phyloP scores from a whole-genome alignment of 1,140 invertebrate species.

The Papilio helenus region DNA sequence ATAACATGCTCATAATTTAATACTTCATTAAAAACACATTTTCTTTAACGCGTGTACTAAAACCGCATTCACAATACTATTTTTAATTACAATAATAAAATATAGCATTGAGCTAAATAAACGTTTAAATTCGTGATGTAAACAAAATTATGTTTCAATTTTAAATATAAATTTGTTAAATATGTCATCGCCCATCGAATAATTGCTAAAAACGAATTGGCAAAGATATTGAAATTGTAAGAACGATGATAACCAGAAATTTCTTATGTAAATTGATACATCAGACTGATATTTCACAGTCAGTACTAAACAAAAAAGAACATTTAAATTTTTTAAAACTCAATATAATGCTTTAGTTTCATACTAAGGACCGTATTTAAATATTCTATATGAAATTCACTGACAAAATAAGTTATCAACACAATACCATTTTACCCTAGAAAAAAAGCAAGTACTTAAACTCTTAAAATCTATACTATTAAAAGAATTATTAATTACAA shows the following conservation, averaged over 20 bases:
- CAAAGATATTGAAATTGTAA: neutral
- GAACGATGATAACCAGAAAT: neutral
- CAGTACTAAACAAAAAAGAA: neutral
- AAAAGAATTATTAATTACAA: too few relatives aligned
- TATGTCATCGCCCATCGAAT: neutral
- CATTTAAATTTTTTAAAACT: neutral
- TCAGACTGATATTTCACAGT: neutral
- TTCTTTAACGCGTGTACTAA: neutral
- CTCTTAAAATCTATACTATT: too few relatives aligned
- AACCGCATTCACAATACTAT: neutral
- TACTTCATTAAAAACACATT: slow-evolving; percentile 41
- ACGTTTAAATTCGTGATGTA: neutral
- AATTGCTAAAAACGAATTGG: slow-evolving; percentile 12
- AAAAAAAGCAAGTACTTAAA: too few relatives aligned
- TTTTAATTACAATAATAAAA: slow-evolving; percentile 8
- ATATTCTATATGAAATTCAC: too few relatives aligned
- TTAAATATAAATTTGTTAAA: neutral
- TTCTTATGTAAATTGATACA: neutral
- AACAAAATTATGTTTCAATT: neutral
- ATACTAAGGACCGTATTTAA: neutral
- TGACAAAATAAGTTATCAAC: too few relatives aligned
- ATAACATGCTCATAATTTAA: slow-evolving; percentile 41
- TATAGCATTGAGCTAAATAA: neutral
- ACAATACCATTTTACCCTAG: too few relatives aligned
- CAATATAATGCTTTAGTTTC: neutral